Conservation (phyloP, 2,797 vertebrate genomes). For the Tamandua tetradactyla region DNA sequence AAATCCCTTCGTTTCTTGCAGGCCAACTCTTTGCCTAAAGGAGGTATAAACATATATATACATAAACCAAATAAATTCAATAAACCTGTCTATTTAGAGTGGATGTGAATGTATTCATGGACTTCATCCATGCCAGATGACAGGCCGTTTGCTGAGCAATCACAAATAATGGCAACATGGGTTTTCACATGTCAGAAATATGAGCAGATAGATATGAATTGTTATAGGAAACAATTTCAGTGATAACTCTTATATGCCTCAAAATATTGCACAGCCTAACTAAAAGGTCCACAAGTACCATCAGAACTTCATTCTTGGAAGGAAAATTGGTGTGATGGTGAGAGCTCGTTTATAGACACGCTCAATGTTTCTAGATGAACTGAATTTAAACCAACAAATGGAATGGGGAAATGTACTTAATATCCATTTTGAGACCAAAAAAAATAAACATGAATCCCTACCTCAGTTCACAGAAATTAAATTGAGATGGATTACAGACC, state of each 20-base stretch:
- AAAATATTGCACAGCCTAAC: background rate
- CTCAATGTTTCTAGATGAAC: background rate
- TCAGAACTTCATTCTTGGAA: background rate
- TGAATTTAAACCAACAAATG: background rate
- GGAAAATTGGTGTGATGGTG: background rate
- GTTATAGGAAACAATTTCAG: background rate
- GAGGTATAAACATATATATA: background rate
- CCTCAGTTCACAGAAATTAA: too few relatives aligned
- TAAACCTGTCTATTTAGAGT: background rate
- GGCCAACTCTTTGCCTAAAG: background rate
- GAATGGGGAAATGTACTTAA: too few relatives aligned
- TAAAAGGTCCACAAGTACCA: background rate
- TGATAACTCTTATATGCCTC: background rate
- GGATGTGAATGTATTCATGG: background rate
- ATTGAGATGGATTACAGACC: too few relatives aligned
- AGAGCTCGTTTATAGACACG: background rate
- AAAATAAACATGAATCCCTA: too few relatives aligned
- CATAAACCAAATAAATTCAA: background rate
- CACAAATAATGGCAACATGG: background rate
- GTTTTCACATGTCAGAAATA: background rate
- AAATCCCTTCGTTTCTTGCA: background rate
- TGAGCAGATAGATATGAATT: background rate
- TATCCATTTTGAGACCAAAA: too few relatives aligned
- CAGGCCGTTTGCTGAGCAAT: background rate
- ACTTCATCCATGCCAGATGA: background rate